phyloP scores from a whole-genome alignment of 2,797 vertebrate genomes.

The Gambelia wislizenii region DNA sequence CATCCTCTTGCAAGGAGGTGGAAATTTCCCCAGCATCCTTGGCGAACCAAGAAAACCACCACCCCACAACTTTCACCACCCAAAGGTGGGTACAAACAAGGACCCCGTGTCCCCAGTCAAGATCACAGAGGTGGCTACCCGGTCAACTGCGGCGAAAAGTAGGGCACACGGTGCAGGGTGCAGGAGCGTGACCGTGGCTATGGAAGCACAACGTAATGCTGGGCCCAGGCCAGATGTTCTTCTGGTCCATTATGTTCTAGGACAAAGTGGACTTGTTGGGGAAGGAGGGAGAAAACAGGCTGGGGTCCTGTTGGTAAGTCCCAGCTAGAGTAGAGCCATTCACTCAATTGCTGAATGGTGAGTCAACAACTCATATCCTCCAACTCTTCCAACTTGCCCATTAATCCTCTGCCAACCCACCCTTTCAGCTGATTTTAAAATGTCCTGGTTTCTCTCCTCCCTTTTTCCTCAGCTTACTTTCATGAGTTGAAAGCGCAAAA shows the following conservation, averaged over 20 bases:
- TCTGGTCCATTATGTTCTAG: neutral
- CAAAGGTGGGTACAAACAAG: neutral
- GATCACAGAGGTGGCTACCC: neutral
- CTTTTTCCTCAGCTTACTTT: too few relatives aligned
- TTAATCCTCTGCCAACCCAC: too few relatives aligned
- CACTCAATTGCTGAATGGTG: too few relatives aligned
- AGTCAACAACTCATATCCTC: too few relatives aligned
- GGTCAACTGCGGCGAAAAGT: neutral
- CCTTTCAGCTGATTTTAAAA: too few relatives aligned
- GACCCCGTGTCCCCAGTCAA: fast-evolving
- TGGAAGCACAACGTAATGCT: too few relatives aligned
- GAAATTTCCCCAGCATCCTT: neutral
- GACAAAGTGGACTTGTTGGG: neutral
- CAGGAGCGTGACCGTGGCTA: neutral
- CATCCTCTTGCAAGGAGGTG: neutral
- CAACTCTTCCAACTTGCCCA: too few relatives aligned
- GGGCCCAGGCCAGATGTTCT: too few relatives aligned
- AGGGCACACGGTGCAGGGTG: fast-evolving
- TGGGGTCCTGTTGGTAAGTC: neutral
- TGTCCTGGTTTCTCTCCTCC: too few relatives aligned
- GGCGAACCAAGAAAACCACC: too few relatives aligned
- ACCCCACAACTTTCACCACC: neutral
- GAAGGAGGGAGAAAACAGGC: neutral
- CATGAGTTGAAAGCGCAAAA: too few relatives aligned
- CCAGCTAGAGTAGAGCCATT: neutral